Conservation (phyloP, 1,140 invertebrate species). For the Coelopa frigida region DNA sequence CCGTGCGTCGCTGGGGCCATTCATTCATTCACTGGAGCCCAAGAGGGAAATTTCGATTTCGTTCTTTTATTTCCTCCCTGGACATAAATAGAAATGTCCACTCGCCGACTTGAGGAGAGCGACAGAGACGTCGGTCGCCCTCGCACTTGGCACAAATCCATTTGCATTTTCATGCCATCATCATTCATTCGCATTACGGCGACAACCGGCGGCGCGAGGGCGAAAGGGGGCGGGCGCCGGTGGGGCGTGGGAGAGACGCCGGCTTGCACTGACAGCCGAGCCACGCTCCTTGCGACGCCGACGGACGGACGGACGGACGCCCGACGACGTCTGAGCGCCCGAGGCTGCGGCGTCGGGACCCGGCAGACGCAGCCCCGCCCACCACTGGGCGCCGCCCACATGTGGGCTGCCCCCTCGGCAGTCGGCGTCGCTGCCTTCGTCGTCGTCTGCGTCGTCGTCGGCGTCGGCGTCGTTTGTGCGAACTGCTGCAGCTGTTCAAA, state of each 20-base stretch:
- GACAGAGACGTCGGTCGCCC: not conserved
- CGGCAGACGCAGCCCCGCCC: not conserved
- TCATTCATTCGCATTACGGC: constrained; percentile 6
- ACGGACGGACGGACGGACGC: constrained; percentile 1
- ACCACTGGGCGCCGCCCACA: not conserved
- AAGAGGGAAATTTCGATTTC: constrained; percentile 1
- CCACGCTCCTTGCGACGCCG: not conserved
- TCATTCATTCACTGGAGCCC: constrained; percentile 2
- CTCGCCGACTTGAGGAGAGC: not conserved
- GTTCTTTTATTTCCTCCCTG: constrained; percentile 4
- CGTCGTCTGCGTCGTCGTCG: constrained; percentile 15
- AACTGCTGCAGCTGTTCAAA: constrained; percentile 19
- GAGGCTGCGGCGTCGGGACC: not conserved
- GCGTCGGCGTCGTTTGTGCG: constrained; percentile 16
- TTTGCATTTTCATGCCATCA: constrained; percentile 12
- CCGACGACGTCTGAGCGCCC: not conserved
- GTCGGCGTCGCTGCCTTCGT: constrained; percentile 13
- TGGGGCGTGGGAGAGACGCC: not conserved
- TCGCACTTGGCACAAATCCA: constrained; percentile 4
- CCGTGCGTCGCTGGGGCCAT: not conserved
- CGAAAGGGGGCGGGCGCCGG: not conserved
- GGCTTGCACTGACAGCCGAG: not conserved
- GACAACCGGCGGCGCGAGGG: not conserved
- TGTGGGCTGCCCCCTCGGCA: not conserved
- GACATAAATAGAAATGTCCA: constrained; percentile 11